phyloP scores from a whole-genome alignment of 2,888 invertebrate species.

The Cylloceria caligata region DNA sequence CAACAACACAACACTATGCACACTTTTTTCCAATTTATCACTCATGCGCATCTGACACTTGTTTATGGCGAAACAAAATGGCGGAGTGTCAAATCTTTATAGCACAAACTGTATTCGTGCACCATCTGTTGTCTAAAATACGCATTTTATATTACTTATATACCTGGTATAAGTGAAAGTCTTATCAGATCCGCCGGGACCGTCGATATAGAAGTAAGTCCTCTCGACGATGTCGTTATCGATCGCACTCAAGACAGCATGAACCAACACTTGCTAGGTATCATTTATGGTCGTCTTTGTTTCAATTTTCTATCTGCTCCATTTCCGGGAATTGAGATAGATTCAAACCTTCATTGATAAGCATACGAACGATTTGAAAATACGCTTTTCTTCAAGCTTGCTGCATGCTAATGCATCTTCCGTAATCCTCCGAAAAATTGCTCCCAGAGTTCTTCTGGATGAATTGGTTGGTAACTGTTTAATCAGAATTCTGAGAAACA shows the following conservation, averaged over 20 bases:
- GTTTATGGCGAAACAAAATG: too few relatives aligned
- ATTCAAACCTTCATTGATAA: slow-evolving; percentile 45
- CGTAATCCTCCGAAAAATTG: slow-evolving; percentile 66
- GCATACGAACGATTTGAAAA: slow-evolving; percentile 50
- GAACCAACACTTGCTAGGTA: too few relatives aligned
- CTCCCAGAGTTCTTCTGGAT: slow-evolving; percentile 71
- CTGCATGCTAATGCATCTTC: not conserved
- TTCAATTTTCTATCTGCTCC: slow-evolving; percentile 23
- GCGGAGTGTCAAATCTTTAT: too few relatives aligned
- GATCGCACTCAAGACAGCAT: too few relatives aligned
- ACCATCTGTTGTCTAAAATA: too few relatives aligned
- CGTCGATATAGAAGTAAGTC: slow-evolving; percentile 78
- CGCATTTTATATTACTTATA: too few relatives aligned
- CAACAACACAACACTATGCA: too few relatives aligned
- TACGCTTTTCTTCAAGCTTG: slow-evolving; percentile 50
- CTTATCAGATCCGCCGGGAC: slow-evolving; percentile 83
- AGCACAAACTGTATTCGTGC: too few relatives aligned
- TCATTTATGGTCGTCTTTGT: slow-evolving; percentile 4
- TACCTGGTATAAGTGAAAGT: slow-evolving; percentile 82
- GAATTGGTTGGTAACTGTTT: slow-evolving; percentile 68
- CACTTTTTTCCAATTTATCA: too few relatives aligned
- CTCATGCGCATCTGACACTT: too few relatives aligned
- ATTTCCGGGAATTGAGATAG: slow-evolving; percentile 66
- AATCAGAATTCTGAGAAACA: slow-evolving; percentile 77
- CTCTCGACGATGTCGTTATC: too few relatives aligned